phyloP scores from a whole-genome alignment of 2,888 invertebrate species.

The Drosophila ezoana region DNA sequence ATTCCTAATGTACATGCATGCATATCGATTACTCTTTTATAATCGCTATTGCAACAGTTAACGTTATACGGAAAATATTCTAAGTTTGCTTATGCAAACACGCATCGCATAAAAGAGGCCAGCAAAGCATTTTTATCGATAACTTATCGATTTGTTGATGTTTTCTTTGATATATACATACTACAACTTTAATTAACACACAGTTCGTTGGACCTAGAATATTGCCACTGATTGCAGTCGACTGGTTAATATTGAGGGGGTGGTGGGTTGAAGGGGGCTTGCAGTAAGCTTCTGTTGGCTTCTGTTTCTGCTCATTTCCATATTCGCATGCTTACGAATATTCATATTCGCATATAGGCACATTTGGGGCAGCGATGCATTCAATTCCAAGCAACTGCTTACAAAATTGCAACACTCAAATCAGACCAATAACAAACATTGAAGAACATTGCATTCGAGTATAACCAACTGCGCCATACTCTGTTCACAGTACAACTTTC shows the following conservation, averaged over 20 bases:
- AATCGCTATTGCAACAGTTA: too few species aligned
- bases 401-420: slow-evolving; percentile 26
- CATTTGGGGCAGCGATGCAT: slow-evolving; percentile 54
- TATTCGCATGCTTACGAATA: slow-evolving; percentile 43
- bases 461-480: too few species aligned
- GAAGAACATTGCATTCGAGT: too few species aligned
- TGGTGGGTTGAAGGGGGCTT: background rate
- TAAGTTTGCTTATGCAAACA: too few species aligned
- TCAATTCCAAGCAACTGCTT: slow-evolving; percentile 47
- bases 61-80: too few species aligned
- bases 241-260: background rate
- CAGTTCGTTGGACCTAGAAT: slow-evolving; percentile 8
- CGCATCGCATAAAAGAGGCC: too few species aligned
- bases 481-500: too few species aligned
- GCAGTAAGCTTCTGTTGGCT: slow-evolving; percentile 6
- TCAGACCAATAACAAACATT: background rate
- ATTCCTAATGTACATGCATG: too few species aligned
- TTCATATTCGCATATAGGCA: slow-evolving; percentile 46
- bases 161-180: background rate
- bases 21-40: too few species aligned
- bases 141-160: background rate
- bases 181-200: slow-evolving; percentile 31
- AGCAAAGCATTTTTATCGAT: background rate
- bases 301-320: slow-evolving; percentile 35
- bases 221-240: slow-evolving; percentile 6